A percentile compares a stretch with the other conserved stretches of the same genome.
Evolutionary conservation across 2,888 invertebrate genomes (phyloP).

Genomic region (Napeogenes inachia): DNA sequence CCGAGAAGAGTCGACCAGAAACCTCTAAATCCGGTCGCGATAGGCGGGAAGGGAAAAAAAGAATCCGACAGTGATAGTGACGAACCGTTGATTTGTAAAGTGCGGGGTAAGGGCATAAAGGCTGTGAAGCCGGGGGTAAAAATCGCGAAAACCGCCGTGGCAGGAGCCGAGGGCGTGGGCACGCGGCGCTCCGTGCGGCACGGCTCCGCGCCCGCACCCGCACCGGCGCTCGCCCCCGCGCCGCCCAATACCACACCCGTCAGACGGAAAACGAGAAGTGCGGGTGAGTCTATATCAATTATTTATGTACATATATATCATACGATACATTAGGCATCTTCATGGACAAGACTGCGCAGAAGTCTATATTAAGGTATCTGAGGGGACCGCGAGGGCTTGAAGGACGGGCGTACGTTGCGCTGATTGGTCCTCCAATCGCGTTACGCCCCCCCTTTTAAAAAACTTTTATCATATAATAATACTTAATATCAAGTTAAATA

Average conservation of each 20-base stretch:
- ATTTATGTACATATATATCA: background rate
- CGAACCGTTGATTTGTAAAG: conserved; percentile 86
- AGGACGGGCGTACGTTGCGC: too few species aligned
- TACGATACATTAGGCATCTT: too few species aligned
- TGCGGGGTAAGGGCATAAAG: conserved; percentile 69
- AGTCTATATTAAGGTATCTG: too few species aligned
- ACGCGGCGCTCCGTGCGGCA: conserved; percentile 77
- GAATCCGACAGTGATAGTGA: conserved; percentile 88
- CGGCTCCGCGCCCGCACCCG: conserved; percentile 47
- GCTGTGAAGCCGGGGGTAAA: conserved; percentile 38
- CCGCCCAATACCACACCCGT: conserved; percentile 48
- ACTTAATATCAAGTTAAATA: too few species aligned
- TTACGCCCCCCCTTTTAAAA: too few species aligned
- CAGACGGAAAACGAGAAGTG: conserved; percentile 83
- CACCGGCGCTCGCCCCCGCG: conserved; percentile 39
- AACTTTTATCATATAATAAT: too few species aligned
- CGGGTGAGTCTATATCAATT: conserved; percentile 70
- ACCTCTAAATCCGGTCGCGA: conserved; percentile 72
- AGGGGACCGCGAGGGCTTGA: too few species aligned
- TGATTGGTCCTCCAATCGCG: too few species aligned
- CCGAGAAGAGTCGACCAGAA: conserved; percentile 50
- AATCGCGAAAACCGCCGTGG: conserved; percentile 51
- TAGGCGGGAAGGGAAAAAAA: conserved; percentile 71
- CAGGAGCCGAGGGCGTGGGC: conserved; percentile 67
- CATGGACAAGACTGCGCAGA: too few species aligned